Percentiles rank a stretch among this genome's conserved stretches.
phyloP scores from a whole-genome alignment of 2,888 invertebrate genomes.

The Sinelater perroti region DNA sequence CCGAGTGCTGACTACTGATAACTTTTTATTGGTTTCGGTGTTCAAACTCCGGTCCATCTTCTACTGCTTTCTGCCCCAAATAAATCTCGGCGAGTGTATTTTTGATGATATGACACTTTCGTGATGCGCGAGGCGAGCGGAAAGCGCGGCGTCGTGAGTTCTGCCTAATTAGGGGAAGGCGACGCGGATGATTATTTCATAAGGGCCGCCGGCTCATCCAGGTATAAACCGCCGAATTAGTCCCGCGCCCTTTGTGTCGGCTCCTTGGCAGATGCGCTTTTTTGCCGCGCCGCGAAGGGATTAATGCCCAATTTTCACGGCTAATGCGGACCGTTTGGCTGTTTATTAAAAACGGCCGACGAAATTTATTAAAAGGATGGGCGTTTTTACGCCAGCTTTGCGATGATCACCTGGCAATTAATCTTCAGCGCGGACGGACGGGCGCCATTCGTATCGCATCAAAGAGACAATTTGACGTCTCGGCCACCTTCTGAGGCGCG shows the following conservation, averaged over 20 bases:
- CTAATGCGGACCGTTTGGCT: conserved; percentile 31
- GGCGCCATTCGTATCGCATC: too few species aligned
- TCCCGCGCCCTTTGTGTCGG: conserved; percentile 17
- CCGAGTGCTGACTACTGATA: conserved; percentile 47
- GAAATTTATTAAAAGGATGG: conserved; percentile 33
- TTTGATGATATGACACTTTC: conserved; percentile 35
- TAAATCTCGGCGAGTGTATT: conserved; percentile 33
- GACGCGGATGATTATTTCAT: conserved; percentile 13
- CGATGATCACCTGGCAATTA: conserved; percentile 32
- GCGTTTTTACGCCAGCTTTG: conserved; percentile 33
- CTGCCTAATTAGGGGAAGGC: conserved; percentile 23
- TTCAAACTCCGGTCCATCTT: conserved; percentile 43
- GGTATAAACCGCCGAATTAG: conserved; percentile 28
- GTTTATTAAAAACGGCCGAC: conserved; percentile 32
- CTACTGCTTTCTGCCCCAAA: conserved; percentile 38
- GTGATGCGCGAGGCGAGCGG: conserved; percentile 3
- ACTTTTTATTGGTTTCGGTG: conserved; percentile 46
- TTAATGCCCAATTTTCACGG: conserved; percentile 41
- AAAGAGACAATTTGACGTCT: conserved; percentile 12
- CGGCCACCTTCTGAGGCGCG: background rate
- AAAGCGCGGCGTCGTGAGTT: conserved; percentile 14
- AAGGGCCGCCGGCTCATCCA: conserved; percentile 14
- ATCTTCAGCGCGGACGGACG: too few species aligned
- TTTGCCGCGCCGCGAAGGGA: conserved; percentile 27
- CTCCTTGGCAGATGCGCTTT: conserved; percentile 29